Conservation (phyloP, 2,888 invertebrate species). For the Aphodius sticticus region DNA sequence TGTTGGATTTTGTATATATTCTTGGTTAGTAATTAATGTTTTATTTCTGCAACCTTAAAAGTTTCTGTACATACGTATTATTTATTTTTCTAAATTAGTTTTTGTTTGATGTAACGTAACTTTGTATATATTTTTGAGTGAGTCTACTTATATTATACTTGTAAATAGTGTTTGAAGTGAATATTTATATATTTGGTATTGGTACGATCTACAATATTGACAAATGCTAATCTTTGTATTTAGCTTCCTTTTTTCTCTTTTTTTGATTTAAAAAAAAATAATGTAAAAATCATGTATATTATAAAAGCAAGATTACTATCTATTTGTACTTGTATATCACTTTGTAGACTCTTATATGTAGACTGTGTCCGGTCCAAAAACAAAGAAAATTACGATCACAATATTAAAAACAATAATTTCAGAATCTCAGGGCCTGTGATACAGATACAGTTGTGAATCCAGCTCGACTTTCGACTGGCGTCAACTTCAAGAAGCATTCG, state of each 20-base stretch:
- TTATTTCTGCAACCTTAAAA: neutral
- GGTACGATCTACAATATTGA: neutral
- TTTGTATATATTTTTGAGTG: neutral
- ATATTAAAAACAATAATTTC: neutral
- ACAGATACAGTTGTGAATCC: slow-evolving; percentile 33
- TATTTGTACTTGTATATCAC: no score
- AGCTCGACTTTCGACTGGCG: slow-evolving; percentile 47
- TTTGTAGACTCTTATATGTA: no score
- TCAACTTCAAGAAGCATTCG: slow-evolving; percentile 50
- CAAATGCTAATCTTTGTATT: no score
- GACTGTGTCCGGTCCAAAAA: no score
- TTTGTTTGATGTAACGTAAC: neutral
- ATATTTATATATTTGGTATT: neutral
- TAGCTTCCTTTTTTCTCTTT: neutral
- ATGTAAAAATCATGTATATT: neutral
- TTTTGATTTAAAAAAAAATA: neutral
- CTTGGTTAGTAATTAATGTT: neutral
- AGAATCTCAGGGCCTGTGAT: slow-evolving; percentile 36
- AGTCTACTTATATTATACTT: neutral
- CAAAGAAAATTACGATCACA: no score
- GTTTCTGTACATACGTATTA: neutral
- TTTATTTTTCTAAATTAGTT: neutral
- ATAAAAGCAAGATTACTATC: no score
- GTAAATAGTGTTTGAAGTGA: no score
- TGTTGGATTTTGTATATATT: neutral